phyloP scores from a whole-genome alignment of 2,888 invertebrate species.

The Sphaeridia pumilis region DNA sequence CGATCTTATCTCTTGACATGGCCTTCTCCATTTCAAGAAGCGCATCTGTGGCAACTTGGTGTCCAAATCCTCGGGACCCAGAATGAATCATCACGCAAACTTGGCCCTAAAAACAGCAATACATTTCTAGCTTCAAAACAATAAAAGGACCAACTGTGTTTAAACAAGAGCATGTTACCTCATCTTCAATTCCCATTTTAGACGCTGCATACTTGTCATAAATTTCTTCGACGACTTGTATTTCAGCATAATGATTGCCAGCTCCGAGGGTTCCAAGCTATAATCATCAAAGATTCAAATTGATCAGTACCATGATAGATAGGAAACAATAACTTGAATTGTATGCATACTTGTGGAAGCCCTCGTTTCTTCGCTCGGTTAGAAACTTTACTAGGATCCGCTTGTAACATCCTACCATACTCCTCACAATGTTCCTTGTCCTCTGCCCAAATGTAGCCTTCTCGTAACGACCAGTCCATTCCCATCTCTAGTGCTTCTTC shows the following conservation, averaged over 20 bases:
- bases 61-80: constrained; percentile 95
- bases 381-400: constrained; percentile 94
- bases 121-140: no score
- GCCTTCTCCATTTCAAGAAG: constrained; percentile 98
- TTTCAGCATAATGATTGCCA: constrained; percentile 98
- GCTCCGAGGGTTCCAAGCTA: constrained; percentile 91
- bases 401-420: constrained; percentile 97
- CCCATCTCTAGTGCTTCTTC: constrained; percentile 99
- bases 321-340: no score
- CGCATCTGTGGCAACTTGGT: constrained; percentile 88
- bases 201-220: constrained; percentile 91
- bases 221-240: constrained; percentile 98
- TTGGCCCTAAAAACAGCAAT: constrained; percentile 52
- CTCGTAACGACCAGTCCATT: constrained; percentile 98
- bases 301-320: neutral
- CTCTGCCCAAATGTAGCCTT: constrained; percentile 82
- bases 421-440: constrained; percentile 99
- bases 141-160: no score
- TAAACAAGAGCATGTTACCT: no score
- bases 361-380: constrained; percentile 92
- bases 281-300: constrained; percentile 9
- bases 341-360: constrained; percentile 69
- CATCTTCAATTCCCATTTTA: constrained; percentile 92
- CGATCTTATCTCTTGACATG: constrained; percentile 95
- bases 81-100: constrained; percentile 99